phyloP scores from a whole-genome alignment of 2,888 invertebrate species.

The Sarcophaga rosellei region DNA sequence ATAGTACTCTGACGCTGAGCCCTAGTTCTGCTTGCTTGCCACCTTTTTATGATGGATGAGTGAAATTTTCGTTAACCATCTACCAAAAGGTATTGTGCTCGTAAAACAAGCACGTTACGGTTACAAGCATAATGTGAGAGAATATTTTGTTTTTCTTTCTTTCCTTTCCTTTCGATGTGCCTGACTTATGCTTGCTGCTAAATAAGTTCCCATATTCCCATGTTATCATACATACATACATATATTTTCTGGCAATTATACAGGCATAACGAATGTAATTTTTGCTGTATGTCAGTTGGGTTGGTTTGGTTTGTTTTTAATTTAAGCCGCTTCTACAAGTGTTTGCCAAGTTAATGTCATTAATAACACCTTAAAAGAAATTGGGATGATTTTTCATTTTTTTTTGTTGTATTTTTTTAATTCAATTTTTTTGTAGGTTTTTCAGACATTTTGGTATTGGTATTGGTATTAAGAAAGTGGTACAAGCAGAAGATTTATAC shows the following conservation, averaged over 20 bases:
- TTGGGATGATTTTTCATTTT: conserved; percentile 20
- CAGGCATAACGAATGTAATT: background rate
- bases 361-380: conserved; percentile 56
- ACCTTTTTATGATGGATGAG: conserved; percentile 59
- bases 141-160: background rate
- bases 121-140: conserved; percentile 32
- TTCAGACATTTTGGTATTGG: background rate
- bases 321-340: conserved; percentile 42
- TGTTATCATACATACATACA: background rate
- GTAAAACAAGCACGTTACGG: conserved; percentile 11
- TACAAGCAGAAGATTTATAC: background rate
- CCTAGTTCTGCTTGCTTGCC: conserved; percentile 9
- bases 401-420: background rate
- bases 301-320: background rate
- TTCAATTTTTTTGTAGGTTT: background rate
- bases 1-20: conserved; percentile 5
- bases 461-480: background rate
- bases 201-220: background rate
- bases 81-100: background rate
- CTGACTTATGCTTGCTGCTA: background rate
- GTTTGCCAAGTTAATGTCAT: conserved; percentile 59
- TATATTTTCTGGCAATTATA: background rate
- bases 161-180: background rate
- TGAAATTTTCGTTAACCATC: conserved; percentile 52
- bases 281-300: background rate